Evolutionary conservation across 1,140 invertebrate species (phyloP).

Genomic region (Intoshia linei): DNA sequence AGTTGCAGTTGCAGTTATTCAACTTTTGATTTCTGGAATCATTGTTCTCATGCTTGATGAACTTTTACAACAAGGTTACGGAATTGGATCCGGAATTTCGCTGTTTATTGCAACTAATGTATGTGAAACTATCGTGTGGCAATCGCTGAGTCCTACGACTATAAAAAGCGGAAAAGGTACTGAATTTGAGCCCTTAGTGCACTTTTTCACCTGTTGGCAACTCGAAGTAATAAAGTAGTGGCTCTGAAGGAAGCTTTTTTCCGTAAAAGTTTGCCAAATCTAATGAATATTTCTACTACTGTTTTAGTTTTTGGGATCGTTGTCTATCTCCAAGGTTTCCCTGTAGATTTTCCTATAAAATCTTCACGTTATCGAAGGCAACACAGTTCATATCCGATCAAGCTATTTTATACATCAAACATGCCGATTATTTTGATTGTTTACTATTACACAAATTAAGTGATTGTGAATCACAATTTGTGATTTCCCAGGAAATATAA

Average conservation of each 20-base stretch:
- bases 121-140: constrained; percentile 99
- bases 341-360: constrained; percentile 93
- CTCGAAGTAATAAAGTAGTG: constrained; percentile 80
- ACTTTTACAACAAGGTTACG: constrained; percentile 61
- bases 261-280: constrained; percentile 82
- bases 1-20: constrained; percentile 96
- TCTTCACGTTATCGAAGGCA: constrained; percentile 89
- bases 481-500: too few species aligned
- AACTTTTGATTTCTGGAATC: constrained; percentile 83
- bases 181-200: constrained; percentile 95
- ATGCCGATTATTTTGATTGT: constrained; percentile 98
- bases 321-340: constrained; percentile 99
- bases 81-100: constrained; percentile 88
- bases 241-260: constrained; percentile 92
- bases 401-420: constrained; percentile 96
- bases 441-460: too few species aligned
- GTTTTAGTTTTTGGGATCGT: constrained; percentile 92
- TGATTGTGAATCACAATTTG: too few species aligned
- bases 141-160: constrained; percentile 91
- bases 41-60: constrained; percentile 89
- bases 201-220: constrained; percentile 72
- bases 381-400: constrained; percentile 95
- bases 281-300: constrained; percentile 91
- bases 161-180: constrained; percentile 84
- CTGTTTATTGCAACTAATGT: constrained; percentile 99